Base-by-base conservation (phyloP, 2,888 invertebrate species). In the Spisula solida region DNA sequence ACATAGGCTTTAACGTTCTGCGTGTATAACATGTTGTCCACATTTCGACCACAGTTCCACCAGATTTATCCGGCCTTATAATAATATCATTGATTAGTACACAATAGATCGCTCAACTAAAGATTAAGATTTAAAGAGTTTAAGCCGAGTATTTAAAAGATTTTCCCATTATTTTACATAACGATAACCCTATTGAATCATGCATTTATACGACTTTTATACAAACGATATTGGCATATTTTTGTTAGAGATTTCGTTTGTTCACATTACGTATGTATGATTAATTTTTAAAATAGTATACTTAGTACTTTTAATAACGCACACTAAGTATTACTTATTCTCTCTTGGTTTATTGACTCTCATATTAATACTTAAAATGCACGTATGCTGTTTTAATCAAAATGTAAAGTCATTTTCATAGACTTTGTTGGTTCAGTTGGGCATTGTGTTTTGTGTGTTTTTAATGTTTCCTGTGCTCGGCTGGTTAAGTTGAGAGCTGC, bases 101-200 rank as follows among this genome's bases (percentile, higher is more conserved):
- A 75, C 75, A 75, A 75, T 75, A 31, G 75, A 31, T 75, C 29
- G 2, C 34, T 75, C 16, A 31, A 34, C 18, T 31, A 18, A 16
- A 31, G 31, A 34, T 75, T 75, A 75, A 75, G 75, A 75, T 75
- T 75, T 75, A 75, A 75, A 75, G 75, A 31, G 75, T 34, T 75
- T 75, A 34, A 75, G 34, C 75, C 14, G 75, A 18, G 75, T 31
- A 75, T 75, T 75, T 34, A 75, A 75, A 34, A 12, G 16, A 34
- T 75, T 34, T 31, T 34, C 18, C 34, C 14, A 18, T 31, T 75
- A 2, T 60, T n/a, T 60, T 5, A 10, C 60, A n/a, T 75, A 75
- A 75, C 18, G 75, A 75, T 75, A 75, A 75, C 31, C 2, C 31
- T 75, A 66, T 25, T 66, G 60, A 66, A 66, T 66, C 60, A 25